Base-by-base conservation (phyloP, 2,888 invertebrate species). In the Junonia oenone region DNA sequence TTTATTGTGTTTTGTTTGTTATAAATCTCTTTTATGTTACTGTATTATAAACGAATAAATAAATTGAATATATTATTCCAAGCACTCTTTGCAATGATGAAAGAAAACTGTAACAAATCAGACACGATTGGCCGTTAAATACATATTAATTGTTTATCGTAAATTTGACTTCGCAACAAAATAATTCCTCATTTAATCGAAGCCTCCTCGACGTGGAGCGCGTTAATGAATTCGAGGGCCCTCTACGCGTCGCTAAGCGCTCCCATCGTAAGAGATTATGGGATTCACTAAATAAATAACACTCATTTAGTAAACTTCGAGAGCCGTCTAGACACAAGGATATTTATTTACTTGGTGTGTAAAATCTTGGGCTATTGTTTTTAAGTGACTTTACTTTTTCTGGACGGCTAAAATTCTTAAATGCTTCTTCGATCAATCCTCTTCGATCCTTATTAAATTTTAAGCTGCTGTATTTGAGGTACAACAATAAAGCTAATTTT, bases 231-330 rank as follows among this genome's bases (percentile, higher is more conserved):
- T 2, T 9, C 38, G 17, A 38, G 11, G 38, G 19, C 38, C 17
- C 38, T 38, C 38, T 11, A 11, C 9, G 11, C 35, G 5, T 35
- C 35, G 31, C 37, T 40, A 40, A 40, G 38, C 19, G 17, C 17
- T n/a, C 38, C 17, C 38, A 40, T 40, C 38, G 17, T 19, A 19
- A 17, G 3, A 11, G 38, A 40, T 40, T 40, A 40, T 8, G 38
- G 19, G 38, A 40, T 19, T 40, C 15, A 17, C 17, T 40, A 40
- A 40, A 40, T 40, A 40, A 40, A 40, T 40, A 40, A 40, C 38
- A 40, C 38, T 40, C 38, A 19, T 40, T 38, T 40, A 40, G n/a
- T 40, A 17, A 5, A 11, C 15, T n/a, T 40, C n/a, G n/a, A 17
- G 38, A 40, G 6, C 17, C 38, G n/a, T n/a, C 17, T n/a, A 40